These are phyloP conservation scores for Drosophila navojoa DNA, from an alignment of 1,140 invertebrate species.

Conservation along the genomic window DNA sequence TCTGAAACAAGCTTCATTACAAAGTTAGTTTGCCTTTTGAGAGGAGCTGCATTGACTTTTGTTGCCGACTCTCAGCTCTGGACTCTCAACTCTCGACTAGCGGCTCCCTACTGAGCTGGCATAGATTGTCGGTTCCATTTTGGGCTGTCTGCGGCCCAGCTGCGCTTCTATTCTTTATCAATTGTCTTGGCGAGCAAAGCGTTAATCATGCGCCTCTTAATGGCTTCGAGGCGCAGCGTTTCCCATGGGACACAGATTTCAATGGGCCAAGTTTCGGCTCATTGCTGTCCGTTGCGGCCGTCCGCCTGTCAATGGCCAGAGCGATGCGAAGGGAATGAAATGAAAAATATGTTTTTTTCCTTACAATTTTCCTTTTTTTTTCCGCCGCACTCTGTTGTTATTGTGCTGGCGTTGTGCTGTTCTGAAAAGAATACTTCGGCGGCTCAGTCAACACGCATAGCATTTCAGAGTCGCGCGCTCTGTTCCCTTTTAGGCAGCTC, in stretches of 20 bases:
- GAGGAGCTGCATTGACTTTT: conserved; percentile 23
- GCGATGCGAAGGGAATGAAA: conserved; percentile 61
- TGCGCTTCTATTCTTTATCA: conserved; percentile 63
- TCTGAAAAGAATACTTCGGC: conserved; percentile 27
- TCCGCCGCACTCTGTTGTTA: not conserved
- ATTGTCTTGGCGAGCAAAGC: conserved; percentile 74
- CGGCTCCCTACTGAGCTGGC: not conserved
- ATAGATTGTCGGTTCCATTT: not conserved
- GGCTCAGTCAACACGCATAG: conserved; percentile 48
- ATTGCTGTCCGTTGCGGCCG: conserved; percentile 22
- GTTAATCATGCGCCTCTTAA: conserved; percentile 80
- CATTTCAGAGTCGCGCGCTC: not conserved
- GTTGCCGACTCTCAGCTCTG: not conserved
- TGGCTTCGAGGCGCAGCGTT: conserved; percentile 54
- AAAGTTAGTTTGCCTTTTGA: conserved; percentile 13
- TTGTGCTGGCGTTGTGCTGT: conserved; percentile 7
- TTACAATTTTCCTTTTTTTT: conserved; percentile 3
- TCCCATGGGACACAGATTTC: conserved; percentile 73
- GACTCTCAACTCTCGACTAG: too few relatives aligned
- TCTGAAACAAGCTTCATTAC: conserved; percentile 20
- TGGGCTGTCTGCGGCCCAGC: conserved; percentile 1
- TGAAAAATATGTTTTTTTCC: conserved; percentile 59
- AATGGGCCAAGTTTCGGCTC: conserved; percentile 66
- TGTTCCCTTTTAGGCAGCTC: not conserved
- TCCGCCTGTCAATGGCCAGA: conserved; percentile 40